Percentiles rank a stretch among this genome's conserved stretches.
Conservation (phyloP, 2,888 invertebrate species). For the Dermolepida albohirtum region DNA sequence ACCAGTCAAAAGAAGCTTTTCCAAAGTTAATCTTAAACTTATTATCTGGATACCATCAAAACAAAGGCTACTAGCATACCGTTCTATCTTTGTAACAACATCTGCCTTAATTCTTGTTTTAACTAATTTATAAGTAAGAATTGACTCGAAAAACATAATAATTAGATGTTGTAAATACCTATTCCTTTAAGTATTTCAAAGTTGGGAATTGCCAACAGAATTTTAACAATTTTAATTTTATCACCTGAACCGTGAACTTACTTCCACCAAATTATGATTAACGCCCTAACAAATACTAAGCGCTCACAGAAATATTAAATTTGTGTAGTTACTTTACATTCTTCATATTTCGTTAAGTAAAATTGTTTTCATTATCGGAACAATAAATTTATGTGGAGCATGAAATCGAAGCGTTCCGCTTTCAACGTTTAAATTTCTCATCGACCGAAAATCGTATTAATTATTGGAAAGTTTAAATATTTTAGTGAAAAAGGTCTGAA, state of each 20-base stretch:
- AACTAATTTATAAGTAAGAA: no score
- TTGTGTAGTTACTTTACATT: neutral
- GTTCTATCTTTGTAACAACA: slow-evolving; percentile 96
- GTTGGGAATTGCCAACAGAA: no score
- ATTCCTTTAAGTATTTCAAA: no score
- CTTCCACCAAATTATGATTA: no score
- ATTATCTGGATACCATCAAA: slow-evolving; percentile 95
- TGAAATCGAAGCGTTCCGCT: slow-evolving; percentile 13
- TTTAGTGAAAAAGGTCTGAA: slow-evolving; percentile 9
- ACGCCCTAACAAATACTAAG: neutral
- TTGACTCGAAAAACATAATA: no score
- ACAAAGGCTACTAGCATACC: slow-evolving; percentile 95
- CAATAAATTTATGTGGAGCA: slow-evolving; percentile 30
- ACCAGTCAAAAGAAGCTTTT: slow-evolving; percentile 96
- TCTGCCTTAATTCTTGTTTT: slow-evolving; percentile 83
- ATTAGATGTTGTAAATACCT: no score
- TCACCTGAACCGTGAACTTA: no score
- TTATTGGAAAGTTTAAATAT: slow-evolving; percentile 33
- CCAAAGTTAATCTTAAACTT: slow-evolving; percentile 98
- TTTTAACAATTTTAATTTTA: no score
- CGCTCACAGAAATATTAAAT: neutral
- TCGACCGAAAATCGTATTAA: slow-evolving; percentile 13
- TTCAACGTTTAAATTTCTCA: slow-evolving; percentile 15
- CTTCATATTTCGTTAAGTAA: neutral
- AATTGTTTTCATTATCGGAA: slow-evolving; percentile 22